phyloP scores from a whole-genome alignment of 2,113 vertebrate genomes.

The Ariopsis seemanni region DNA sequence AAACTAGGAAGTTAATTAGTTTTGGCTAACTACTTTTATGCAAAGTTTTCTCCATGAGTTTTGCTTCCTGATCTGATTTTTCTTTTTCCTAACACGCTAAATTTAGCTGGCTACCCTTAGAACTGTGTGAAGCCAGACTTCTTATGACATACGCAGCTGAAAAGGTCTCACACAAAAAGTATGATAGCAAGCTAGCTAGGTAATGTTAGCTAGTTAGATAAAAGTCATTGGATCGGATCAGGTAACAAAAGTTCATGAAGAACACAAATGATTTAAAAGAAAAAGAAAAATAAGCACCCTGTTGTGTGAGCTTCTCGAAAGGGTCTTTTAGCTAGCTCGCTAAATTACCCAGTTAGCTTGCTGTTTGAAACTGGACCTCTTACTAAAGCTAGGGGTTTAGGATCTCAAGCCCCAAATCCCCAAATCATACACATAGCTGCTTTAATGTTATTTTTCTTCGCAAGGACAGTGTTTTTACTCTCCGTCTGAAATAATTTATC shows the following conservation, averaged over 20 bases:
- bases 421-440: not conserved
- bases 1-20: not conserved
- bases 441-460: not conserved
- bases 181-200: not conserved
- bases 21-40: not conserved
- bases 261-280: not conserved
- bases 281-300: not conserved
- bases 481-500: conserved; percentile 11
- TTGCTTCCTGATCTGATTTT: not conserved
- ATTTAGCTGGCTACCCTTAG: not conserved
- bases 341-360: not conserved
- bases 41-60: not conserved
- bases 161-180: not conserved
- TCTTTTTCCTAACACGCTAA: not conserved
- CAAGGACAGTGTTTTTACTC: not conserved
- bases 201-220: not conserved
- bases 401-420: not conserved
- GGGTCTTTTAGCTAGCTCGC: not conserved
- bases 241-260: too few relatives aligned
- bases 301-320: not conserved
- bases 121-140: not conserved
- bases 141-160: not conserved
- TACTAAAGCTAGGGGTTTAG: not conserved
- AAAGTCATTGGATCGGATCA: not conserved
- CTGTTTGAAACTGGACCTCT: not conserved